Conservation (phyloP, 1,140 invertebrate species). For the Scaptomyza hsui region DNA sequence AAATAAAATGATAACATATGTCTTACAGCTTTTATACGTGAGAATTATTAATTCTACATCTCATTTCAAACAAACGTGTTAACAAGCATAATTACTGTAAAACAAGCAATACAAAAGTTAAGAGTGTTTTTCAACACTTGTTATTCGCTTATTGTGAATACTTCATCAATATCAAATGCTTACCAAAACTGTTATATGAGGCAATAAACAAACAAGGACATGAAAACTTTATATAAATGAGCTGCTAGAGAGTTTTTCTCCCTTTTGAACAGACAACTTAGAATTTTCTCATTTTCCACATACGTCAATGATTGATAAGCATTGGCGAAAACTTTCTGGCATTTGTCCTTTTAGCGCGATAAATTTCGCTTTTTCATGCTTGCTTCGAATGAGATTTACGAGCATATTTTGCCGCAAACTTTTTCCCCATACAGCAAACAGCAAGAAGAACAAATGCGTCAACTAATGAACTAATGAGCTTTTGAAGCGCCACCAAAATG, state of each 20-base stretch:
- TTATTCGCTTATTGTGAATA: background rate
- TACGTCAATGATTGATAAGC: slow-evolving; percentile 75
- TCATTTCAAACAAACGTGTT: background rate
- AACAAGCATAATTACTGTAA: background rate
- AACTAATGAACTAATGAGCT: slow-evolving; percentile 72
- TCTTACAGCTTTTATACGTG: background rate
- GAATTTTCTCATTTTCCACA: slow-evolving; percentile 13
- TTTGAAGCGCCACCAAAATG: slow-evolving; percentile 38
- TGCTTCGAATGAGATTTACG: slow-evolving; percentile 69
- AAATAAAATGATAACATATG: no score
- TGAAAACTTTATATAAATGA: slow-evolving; percentile 1
- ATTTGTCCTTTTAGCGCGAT: slow-evolving; percentile 72
- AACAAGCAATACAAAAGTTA: background rate
- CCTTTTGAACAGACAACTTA: background rate
- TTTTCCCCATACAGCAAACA: slow-evolving; percentile 30
- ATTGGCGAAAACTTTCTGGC: slow-evolving; percentile 67
- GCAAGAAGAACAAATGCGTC: slow-evolving; percentile 50
- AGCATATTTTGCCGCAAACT: slow-evolving; percentile 77
- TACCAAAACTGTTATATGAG: slow-evolving; percentile 11
- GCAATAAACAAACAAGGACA: slow-evolving; percentile 4
- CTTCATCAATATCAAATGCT: background rate
- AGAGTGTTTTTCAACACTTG: background rate
- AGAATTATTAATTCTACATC: no score
- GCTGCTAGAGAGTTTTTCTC: background rate
- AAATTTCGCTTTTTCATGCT: slow-evolving; percentile 70